Conservation (phyloP, 1,140 invertebrate species). For the Eurosta solidaginis region DNA sequence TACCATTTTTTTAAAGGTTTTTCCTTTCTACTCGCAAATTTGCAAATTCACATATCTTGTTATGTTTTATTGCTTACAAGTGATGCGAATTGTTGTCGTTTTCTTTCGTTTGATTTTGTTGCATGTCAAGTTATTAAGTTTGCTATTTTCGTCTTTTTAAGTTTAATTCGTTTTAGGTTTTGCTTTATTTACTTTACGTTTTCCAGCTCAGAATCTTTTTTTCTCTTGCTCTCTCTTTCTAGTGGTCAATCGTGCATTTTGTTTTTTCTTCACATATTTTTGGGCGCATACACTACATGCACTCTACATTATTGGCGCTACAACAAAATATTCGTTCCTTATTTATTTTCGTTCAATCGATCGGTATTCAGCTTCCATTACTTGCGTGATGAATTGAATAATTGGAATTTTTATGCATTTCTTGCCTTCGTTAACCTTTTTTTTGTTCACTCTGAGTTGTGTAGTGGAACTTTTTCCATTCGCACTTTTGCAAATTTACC, state of each 20-base stretch:
- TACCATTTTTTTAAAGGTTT: not conserved
- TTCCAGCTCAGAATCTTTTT: not conserved
- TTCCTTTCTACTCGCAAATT: not conserved
- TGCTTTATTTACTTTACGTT: not conserved
- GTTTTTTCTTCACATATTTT: not conserved
- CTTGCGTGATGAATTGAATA: slow-evolving; percentile 35
- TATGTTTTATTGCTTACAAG: not conserved
- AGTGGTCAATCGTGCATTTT: not conserved
- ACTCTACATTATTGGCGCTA: not conserved
- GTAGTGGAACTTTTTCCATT: not conserved
- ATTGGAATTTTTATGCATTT: slow-evolving; percentile 34
- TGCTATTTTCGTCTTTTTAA: not conserved
- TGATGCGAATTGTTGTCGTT: not conserved
- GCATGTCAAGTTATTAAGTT: not conserved
- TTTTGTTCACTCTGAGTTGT: not conserved
- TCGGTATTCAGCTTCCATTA: not conserved
- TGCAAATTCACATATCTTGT: not conserved
- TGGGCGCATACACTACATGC: not conserved
- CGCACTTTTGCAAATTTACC: not conserved
- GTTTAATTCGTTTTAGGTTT: not conserved
- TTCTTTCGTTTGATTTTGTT: not conserved
- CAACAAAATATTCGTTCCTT: not conserved
- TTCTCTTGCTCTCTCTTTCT: not conserved
- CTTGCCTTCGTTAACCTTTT: slow-evolving; percentile 3
- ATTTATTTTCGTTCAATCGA: not conserved